Base-by-base conservation (phyloP, 2,113 vertebrate species). In the Channa maculata region DNA sequence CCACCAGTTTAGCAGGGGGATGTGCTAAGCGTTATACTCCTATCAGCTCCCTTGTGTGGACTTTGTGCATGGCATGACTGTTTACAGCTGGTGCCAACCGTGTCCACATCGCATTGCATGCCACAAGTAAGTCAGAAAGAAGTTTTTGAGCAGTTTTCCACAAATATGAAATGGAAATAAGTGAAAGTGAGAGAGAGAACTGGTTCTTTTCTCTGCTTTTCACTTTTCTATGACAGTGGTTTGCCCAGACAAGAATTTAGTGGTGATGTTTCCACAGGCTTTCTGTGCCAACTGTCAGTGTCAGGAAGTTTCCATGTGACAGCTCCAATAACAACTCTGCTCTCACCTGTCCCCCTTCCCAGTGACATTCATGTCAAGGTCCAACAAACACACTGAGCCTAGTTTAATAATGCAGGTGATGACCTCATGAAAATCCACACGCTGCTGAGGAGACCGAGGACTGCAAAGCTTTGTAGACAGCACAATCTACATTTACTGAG, bases 391-490 rank as follows among this genome's bases (percentile, higher is more conserved):
- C 61, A 10, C 13, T 3, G 39, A 54, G 43, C 6, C 38, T 41
- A 3, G 9, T 67, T 75, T 75, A 75, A 85, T 68, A 72, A 73
- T 44, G 59, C 52, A 58, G 68, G 57, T 62, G 52, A 39, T 52
- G 55, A 52, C 66, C 70, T 72, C 71, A 49, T 58, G 12, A 55
- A 71, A 71, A 63, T 14, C 8, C 38, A 34, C 62, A 15, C 55
- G 63, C 67, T 44, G 34, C 51, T 53, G 2, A 0, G 49, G 59
- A 36, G 41, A 46, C n/a, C 5, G 15, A 2, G 59, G 51, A 54
- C 8, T 3, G 8, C 24, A 4, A 48, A 33, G 12, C 41, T 15
- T 5, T 41, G 46, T 3, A 6, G 15, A 46, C 8, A n/a, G 4
- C 8, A n/a, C 5, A 54, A 51, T 51, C 9, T 44, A 12, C 54